These are phyloP conservation scores for Nymphalis polychloros DNA, from an alignment of 2,888 invertebrate species.

Conservation along the genomic window DNA sequence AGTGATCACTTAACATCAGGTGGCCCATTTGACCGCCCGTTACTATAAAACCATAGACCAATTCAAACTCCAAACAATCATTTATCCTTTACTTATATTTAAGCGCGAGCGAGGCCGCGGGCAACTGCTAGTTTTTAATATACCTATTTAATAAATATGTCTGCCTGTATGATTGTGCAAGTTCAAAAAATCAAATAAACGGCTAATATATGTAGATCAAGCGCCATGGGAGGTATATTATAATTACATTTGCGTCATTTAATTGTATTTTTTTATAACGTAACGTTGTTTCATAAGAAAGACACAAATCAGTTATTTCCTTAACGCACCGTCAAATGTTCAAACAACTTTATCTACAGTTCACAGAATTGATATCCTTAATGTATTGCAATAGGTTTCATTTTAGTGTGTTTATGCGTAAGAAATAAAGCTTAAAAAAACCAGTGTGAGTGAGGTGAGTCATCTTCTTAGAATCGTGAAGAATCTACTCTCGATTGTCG, in stretches of 20 bases:
- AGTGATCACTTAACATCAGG: no score
- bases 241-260: background rate
- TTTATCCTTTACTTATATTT: no score
- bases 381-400: slow-evolving; percentile 23
- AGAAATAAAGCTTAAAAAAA: slow-evolving; percentile 3
- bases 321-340: slow-evolving; percentile 19
- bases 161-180: no score
- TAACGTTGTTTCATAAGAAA: slow-evolving; percentile 14
- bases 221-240: background rate
- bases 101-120: no score
- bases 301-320: slow-evolving; percentile 13
- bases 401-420: slow-evolving; percentile 21
- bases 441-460: slow-evolving; percentile 43
- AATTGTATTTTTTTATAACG: background rate
- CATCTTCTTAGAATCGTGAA: slow-evolving; percentile 53
- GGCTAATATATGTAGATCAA: background rate
- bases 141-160: no score
- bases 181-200: no score
- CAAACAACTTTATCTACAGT: background rate
- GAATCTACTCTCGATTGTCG: slow-evolving; percentile 56
- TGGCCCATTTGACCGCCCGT: no score
- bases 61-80: no score
- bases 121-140: no score
- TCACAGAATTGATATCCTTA: slow-evolving; percentile 14
- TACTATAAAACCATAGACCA: no score